phyloP scores from a whole-genome alignment of 2,888 invertebrate species.

The Cephus runcator region DNA sequence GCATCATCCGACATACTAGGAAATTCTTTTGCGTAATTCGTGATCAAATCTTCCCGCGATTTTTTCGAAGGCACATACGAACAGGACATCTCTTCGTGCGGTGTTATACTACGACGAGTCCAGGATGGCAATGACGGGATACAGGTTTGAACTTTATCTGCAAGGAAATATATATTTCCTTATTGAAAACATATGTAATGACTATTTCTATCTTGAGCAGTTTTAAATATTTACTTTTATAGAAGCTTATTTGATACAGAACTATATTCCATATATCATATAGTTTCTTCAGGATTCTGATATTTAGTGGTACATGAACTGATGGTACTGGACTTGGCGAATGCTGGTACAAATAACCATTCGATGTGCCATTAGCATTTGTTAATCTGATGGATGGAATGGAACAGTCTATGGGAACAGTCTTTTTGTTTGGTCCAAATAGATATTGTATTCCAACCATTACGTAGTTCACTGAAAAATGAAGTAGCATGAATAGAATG shows the following conservation, averaged over 20 bases:
- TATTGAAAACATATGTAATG: background rate
- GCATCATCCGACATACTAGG: constrained; percentile 40
- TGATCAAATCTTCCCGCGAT: constrained; percentile 41
- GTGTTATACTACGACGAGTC: constrained; percentile 32
- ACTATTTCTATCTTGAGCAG: background rate
- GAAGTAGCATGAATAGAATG: background rate
- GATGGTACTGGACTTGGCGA: constrained; percentile 12
- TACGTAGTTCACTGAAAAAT: constrained; percentile 52
- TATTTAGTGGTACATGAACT: background rate
- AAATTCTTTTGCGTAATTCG: constrained; percentile 27
- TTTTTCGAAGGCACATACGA: constrained; percentile 52
- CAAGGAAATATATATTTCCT: constrained; percentile 11
- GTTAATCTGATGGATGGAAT: background rate
- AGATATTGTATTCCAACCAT: constrained; percentile 50
- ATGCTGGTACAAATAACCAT: constrained; percentile 16
- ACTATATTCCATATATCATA: background rate
- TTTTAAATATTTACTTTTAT: constrained; percentile 26
- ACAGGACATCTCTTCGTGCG: constrained; percentile 55
- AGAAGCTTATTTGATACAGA: constrained; percentile 23
- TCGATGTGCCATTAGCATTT: constrained; percentile 23
- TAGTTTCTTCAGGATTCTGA: background rate
- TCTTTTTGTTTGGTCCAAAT: constrained; percentile 18
- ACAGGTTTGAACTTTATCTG: constrained; percentile 37
- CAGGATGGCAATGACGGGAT: constrained; percentile 36
- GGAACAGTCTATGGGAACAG: background rate